Conservation (phyloP, 2,113 vertebrate species). For the Silurus glanis region DNA sequence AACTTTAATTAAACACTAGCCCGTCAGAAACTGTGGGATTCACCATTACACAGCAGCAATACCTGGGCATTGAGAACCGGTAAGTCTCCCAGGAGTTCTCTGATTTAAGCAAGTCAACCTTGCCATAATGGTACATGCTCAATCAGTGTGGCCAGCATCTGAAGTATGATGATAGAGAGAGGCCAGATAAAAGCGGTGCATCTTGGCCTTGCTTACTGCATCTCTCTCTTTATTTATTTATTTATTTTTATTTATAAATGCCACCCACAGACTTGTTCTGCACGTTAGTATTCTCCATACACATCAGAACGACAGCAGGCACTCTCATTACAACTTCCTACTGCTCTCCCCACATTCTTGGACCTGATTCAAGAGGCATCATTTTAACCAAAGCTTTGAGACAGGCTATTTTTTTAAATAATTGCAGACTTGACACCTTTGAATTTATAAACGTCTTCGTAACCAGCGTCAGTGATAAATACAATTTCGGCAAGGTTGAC, state of each 20-base stretch:
- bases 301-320: not conserved
- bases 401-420: constrained; percentile 13
- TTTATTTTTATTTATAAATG: not conserved
- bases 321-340: not conserved
- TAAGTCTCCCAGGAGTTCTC: not conserved
- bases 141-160: not conserved
- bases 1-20: not conserved
- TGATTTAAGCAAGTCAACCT: not conserved
- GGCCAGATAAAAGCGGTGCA: not conserved
- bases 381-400: constrained; percentile 15
- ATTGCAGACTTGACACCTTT: not conserved
- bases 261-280: not conserved
- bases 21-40: not conserved
- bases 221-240: not conserved
- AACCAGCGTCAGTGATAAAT: constrained; percentile 7
- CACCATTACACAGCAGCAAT: not conserved
- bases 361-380: not conserved
- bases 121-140: not conserved
- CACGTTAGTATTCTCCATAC: constrained; percentile 25
- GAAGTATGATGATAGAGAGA: not conserved
- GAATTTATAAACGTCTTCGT: constrained; percentile 26
- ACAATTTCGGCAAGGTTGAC: not conserved
- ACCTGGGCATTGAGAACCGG: not conserved
- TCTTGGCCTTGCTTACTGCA: constrained; percentile 27
- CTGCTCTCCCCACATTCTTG: not conserved